Percentiles rank a stretch among this genome's conserved stretches.
Conservation (phyloP, 2,888 invertebrate genomes). For the Ennomos fuscantarius region DNA sequence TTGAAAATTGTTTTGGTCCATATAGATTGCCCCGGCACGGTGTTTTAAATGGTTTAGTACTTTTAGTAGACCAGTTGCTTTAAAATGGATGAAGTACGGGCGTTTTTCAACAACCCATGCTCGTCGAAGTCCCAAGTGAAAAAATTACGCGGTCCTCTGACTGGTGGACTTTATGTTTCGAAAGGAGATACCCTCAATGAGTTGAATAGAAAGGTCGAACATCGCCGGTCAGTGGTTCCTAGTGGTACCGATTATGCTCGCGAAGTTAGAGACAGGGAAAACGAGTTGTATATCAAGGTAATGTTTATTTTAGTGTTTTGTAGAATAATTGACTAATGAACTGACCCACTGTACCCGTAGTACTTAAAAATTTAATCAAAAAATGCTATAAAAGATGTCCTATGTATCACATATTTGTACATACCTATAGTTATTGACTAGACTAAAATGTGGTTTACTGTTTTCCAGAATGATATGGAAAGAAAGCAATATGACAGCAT, state of each 20-base stretch:
- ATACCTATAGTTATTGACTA: too few species aligned
- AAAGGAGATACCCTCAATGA: conserved; percentile 58
- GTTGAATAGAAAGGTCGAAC: conserved; percentile 63
- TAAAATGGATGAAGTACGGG: conserved; percentile 72
- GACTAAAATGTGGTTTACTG: not conserved
- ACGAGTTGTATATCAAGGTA: conserved; percentile 66
- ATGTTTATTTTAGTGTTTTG: not conserved
- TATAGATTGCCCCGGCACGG: too few species aligned
- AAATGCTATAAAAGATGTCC: too few species aligned
- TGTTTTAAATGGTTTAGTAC: too few species aligned
- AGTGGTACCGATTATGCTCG: conserved; percentile 68
- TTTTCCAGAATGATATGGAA: conserved; percentile 60
- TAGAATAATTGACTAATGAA: not conserved
- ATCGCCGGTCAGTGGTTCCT: conserved; percentile 60
- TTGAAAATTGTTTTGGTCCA: too few species aligned
- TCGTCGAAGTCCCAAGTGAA: conserved; percentile 58
- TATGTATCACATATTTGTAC: too few species aligned
- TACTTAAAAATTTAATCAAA: too few species aligned
- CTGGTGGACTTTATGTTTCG: conserved; percentile 65
- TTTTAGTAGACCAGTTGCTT: not conserved
- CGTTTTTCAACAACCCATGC: conserved; percentile 66
- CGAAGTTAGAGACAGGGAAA: conserved; percentile 65
- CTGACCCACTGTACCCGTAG: not conserved
- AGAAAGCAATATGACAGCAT: conserved; percentile 56
- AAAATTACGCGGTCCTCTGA: conserved; percentile 66